Evolutionary conservation across 2,888 invertebrate species (phyloP).

Genomic region (Brenthis ino): DNA sequence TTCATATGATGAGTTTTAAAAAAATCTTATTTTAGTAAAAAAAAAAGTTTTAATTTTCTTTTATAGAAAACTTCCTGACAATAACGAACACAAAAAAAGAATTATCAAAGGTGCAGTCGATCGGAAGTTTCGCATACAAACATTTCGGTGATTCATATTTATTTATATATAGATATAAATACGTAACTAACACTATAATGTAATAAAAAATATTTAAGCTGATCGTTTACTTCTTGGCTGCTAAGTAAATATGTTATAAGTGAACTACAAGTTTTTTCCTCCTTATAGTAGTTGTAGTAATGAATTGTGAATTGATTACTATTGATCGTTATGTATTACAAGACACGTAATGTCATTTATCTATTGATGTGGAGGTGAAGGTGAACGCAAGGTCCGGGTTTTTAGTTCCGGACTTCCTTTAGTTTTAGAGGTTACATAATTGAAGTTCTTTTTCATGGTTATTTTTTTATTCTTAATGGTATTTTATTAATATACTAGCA

Average conservation of each 20-base stretch:
- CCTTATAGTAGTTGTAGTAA: neutral
- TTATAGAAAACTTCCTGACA: too few species aligned
- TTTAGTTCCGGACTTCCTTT: conserved; percentile 46
- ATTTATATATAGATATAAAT: too few species aligned
- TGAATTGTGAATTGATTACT: conserved; percentile 14
- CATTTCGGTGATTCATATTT: too few species aligned
- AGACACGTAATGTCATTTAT: conserved; percentile 36
- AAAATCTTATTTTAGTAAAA: too few species aligned
- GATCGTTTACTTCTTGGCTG: too few species aligned
- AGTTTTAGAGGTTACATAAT: conserved; percentile 35
- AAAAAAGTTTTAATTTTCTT: too few species aligned
- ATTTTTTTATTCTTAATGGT: neutral
- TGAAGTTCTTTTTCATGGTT: conserved; percentile 7
- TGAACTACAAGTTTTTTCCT: conserved; percentile 2
- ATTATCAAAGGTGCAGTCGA: too few species aligned
- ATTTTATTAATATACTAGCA: neutral
- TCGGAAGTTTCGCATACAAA: too few species aligned
- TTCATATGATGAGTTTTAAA: too few species aligned
- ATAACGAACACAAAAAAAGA: too few species aligned
- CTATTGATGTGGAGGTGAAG: conserved; percentile 35
- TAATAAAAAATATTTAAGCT: too few species aligned
- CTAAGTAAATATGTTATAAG: neutral
- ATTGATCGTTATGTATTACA: conserved; percentile 18
- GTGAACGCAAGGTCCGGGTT: conserved; percentile 43
- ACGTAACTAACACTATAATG: too few species aligned